Evolutionary conservation across 2,888 invertebrate species (phyloP).

Genomic region (Norana najaformis): DNA sequence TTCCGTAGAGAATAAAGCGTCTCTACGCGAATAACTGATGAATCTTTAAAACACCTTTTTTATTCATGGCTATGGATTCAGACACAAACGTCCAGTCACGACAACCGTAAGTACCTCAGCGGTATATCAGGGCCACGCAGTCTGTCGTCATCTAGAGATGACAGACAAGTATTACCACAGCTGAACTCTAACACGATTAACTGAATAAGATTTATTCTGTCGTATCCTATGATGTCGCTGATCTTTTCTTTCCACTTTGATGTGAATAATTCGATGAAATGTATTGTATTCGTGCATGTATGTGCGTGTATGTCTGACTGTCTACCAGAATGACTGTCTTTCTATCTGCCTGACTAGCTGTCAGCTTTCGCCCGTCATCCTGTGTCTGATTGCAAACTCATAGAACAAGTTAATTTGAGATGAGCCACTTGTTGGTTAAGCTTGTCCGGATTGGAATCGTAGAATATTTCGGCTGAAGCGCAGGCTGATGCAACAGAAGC

Average conservation of each 20-base stretch:
- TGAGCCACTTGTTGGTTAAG: background rate
- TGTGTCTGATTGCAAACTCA: background rate
- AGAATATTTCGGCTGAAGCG: background rate
- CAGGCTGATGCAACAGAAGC: background rate
- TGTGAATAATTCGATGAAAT: background rate
- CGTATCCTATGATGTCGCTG: too few species aligned
- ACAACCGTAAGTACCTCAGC: background rate
- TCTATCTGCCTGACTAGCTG: background rate
- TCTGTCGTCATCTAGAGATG: background rate
- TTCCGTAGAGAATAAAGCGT: background rate
- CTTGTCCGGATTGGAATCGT: background rate
- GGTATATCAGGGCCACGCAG: background rate
- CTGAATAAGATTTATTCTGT: background rate
- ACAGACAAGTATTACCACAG: background rate
- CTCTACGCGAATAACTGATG: background rate
- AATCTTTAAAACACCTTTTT: background rate
- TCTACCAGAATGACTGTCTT: background rate
- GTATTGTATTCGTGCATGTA: background rate
- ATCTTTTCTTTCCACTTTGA: background rate
- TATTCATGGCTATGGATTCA: background rate
- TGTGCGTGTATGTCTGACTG: background rate
- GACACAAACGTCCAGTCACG: background rate
- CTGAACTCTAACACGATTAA: background rate
- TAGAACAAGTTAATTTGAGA: background rate
- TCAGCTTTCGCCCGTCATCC: background rate